These are phyloP conservation scores for Chaitophorus viminalis DNA, from an alignment of 2,888 invertebrate species.

Conservation along the genomic window DNA sequence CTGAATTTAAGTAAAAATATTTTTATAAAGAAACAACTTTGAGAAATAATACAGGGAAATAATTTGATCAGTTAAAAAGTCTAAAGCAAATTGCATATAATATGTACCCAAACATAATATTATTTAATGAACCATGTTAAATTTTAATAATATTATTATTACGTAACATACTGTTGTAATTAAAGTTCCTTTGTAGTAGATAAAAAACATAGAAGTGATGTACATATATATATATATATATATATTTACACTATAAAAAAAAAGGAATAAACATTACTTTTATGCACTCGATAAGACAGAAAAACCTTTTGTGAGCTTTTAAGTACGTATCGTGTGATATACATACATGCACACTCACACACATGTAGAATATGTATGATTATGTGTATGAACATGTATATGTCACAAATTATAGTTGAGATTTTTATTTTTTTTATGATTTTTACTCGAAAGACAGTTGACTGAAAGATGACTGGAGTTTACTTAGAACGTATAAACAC, in stretches of 20 bases:
- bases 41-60: no score
- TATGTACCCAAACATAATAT: no score
- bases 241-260: background rate
- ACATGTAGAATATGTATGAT: no score
- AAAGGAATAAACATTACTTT: background rate
- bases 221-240: background rate
- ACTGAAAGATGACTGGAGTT: background rate
- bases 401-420: background rate
- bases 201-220: background rate
- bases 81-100: no score
- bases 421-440: background rate
- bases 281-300: background rate
- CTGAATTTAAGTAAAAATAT: no score
- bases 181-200: background rate
- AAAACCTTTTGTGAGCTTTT: background rate
- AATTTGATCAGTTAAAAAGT: no score
- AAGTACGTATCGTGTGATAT: background rate
- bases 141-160: no score
- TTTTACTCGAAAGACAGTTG: constrained; percentile 1
- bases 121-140: no score
- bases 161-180: background rate
- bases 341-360: no score
- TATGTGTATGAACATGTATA: background rate
- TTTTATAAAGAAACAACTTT: no score
- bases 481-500: background rate